Evolutionary conservation across 2,888 invertebrate genomes (phyloP).

Genomic region (Lepeophtheirus nordmannii): DNA sequence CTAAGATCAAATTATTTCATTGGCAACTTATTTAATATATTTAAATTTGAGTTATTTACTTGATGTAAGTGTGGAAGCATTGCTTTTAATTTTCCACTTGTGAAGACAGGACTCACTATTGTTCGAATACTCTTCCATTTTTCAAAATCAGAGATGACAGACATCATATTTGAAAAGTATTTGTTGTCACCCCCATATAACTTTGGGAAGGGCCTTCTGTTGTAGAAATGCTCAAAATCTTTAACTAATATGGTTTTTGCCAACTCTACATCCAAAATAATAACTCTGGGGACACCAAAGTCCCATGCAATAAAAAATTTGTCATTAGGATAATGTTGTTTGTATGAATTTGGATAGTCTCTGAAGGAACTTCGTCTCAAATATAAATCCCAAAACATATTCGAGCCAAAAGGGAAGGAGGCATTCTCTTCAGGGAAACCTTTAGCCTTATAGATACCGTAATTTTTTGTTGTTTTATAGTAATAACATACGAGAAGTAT

Average conservation of each 20-base stretch:
- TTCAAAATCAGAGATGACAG: not conserved
- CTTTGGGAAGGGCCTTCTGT: not conserved
- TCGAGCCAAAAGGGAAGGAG: not conserved
- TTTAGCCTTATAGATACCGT: not conserved
- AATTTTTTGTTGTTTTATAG: not conserved
- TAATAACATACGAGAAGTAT: not conserved
- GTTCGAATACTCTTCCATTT: slow-evolving; percentile 1
- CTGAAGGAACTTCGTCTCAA: not conserved
- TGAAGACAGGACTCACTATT: not conserved
- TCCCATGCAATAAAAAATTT: not conserved
- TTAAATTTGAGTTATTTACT: not conserved
- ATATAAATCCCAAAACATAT: not conserved
- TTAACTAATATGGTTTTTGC: not conserved
- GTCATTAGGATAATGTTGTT: not conserved
- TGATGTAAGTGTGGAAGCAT: not conserved
- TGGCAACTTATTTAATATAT: no score
- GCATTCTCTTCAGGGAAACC: not conserved
- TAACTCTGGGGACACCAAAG: not conserved
- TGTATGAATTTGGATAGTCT: not conserved
- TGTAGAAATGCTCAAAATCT: not conserved
- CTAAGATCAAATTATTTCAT: not conserved
- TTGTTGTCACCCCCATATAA: not conserved
- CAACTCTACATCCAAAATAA: not conserved
- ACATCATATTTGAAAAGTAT: not conserved
- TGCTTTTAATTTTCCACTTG: not conserved